These are phyloP conservation scores for Ophion slaviceki DNA, from an alignment of 2,888 invertebrate species.

Conservation along the genomic window DNA sequence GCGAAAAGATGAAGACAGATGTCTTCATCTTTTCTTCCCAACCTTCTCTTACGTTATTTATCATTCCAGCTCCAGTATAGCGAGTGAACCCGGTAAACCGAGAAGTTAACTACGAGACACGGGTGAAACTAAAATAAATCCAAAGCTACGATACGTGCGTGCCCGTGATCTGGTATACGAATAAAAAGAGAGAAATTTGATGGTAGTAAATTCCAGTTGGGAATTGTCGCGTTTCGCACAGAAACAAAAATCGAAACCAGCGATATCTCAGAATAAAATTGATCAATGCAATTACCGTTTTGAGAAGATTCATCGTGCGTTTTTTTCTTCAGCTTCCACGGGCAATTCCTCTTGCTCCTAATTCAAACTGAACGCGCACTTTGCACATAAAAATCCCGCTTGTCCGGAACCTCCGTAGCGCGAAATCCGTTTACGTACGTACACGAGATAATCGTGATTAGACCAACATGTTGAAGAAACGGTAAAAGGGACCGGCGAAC, in stretches of 20 bases:
- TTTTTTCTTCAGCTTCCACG: constrained; percentile 16
- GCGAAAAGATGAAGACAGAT: neutral
- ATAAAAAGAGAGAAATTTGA: neutral
- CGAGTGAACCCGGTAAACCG: neutral
- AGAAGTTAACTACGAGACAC: neutral
- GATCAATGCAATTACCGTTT: constrained; percentile 76
- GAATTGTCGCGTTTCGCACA: neutral
- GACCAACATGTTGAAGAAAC: constrained; percentile 74
- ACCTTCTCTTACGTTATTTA: neutral
- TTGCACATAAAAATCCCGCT: constrained; percentile 69
- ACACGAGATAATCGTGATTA: constrained; percentile 36
- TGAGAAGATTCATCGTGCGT: constrained; percentile 74
- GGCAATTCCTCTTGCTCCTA: constrained; percentile 46
- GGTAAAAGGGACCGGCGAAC: constrained; percentile 64
- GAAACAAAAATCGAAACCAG: neutral
- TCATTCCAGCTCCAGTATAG: neutral
- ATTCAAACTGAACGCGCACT: constrained; percentile 69
- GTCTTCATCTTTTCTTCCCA: constrained; percentile 1
- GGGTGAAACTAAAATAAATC: neutral
- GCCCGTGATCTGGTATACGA: neutral
- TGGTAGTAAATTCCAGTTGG: neutral
- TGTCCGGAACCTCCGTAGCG: neutral
- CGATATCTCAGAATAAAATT: neutral
- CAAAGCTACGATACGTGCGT: neutral
- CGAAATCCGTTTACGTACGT: neutral